These are phyloP conservation scores for Brevipalpus yothersi DNA, from an alignment of 1,140 invertebrate species.

Conservation along the genomic window DNA sequence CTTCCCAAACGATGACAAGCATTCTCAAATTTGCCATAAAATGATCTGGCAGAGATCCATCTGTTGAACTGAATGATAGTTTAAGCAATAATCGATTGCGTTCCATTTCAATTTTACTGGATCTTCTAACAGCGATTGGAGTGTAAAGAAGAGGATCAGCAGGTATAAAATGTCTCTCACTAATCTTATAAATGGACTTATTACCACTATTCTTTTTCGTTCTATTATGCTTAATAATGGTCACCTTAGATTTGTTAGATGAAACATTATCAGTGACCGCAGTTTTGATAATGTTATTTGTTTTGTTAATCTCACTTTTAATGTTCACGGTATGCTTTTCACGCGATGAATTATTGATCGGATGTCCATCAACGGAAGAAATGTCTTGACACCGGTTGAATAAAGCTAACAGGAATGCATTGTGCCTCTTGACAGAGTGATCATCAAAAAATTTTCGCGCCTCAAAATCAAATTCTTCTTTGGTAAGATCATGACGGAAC, in stretches of 20 bases:
- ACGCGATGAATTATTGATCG: background rate
- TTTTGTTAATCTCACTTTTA: no score
- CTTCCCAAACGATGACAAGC: conserved; percentile 53
- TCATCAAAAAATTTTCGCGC: background rate
- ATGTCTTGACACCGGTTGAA: background rate
- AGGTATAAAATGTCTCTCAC: background rate
- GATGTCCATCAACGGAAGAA: background rate
- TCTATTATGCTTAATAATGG: background rate
- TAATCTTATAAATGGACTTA: background rate
- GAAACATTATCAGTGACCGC: no score
- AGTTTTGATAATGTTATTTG: no score
- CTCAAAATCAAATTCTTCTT: conserved; percentile 4
- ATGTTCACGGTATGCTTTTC: background rate
- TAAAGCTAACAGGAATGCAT: conserved; percentile 3
- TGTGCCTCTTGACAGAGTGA: background rate
- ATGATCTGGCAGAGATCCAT: conserved; percentile 38
- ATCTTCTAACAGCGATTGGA: background rate
- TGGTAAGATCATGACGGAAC: background rate
- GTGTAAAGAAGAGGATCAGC: background rate
- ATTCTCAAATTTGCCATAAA: conserved; percentile 47
- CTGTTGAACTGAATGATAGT: conserved; percentile 15
- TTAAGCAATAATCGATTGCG: background rate
- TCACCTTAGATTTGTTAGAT: no score
- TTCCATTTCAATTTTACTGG: background rate
- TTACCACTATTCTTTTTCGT: background rate